These are phyloP conservation scores for Haliclona indistincta DNA, from an alignment of 37 sponge, comb jelly and placozoan species.

Conservation along the genomic window DNA sequence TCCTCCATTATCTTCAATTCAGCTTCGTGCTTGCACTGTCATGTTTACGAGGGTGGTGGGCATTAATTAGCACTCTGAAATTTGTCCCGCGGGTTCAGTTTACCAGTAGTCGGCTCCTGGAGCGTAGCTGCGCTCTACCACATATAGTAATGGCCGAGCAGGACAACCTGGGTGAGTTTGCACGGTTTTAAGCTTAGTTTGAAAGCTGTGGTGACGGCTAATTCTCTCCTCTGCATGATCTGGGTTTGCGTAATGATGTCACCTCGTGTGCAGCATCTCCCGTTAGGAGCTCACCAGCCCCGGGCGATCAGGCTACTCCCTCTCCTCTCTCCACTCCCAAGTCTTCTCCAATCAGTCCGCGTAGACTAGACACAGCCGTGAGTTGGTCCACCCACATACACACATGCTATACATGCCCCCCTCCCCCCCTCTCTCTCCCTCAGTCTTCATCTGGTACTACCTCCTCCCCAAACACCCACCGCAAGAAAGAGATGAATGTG, in stretches of 20 bases:
- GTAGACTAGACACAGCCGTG: neutral
- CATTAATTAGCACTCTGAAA: constrained; percentile 11
- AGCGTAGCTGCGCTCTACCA: too few relatives aligned
- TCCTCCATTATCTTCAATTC: constrained; percentile 33
- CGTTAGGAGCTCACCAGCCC: too few relatives aligned
- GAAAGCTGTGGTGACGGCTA: too few relatives aligned
- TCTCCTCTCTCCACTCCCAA: constrained; percentile 1
- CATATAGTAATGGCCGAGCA: too few relatives aligned
- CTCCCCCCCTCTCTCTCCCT: neutral
- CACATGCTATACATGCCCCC: neutral
- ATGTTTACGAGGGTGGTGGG: neutral
- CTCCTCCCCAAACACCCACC: constrained; percentile 7
- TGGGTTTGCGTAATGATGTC: too few relatives aligned
- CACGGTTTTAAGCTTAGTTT: too few relatives aligned
- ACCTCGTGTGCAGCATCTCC: too few relatives aligned
- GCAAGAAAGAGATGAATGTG: constrained; percentile 16
- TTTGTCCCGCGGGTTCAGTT: too few relatives aligned
- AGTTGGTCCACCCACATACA: neutral
- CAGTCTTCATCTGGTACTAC: neutral
- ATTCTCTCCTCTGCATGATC: too few relatives aligned
- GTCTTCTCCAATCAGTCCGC: too few relatives aligned
- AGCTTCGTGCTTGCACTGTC: neutral
- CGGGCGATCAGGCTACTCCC: neutral
- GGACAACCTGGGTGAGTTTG: too few relatives aligned
- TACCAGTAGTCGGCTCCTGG: too few relatives aligned